Evolutionary conservation across 2,113 vertebrate genomes (phyloP).

Genomic region (Andinoacara biseriatus): DNA sequence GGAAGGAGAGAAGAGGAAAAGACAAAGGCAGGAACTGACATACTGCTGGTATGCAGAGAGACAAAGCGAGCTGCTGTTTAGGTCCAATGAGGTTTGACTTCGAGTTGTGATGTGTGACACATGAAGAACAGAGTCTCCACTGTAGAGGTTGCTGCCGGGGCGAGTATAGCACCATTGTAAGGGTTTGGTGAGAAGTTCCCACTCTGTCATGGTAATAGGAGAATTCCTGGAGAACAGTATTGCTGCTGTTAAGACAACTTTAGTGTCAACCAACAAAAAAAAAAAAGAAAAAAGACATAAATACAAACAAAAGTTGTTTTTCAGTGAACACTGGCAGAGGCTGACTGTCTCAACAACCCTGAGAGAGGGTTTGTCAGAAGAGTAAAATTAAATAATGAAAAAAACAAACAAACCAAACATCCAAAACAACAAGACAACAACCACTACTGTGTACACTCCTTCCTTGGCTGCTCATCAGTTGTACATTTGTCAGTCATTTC

Average conservation of each 20-base stretch:
- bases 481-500: conserved; percentile 99
- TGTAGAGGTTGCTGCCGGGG: conserved; percentile 75
- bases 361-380: conserved; percentile 77
- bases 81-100: conserved; percentile 91
- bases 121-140: conserved; percentile 85
- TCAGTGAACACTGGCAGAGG: conserved; percentile 87
- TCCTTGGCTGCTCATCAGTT: conserved; percentile 96
- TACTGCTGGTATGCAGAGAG: conserved; percentile 63
- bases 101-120: conserved; percentile 77
- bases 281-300: conserved; percentile 76
- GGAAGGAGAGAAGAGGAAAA: conserved; percentile 13
- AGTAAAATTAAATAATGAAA: conserved; percentile 78
- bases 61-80: conserved; percentile 74
- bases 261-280: conserved; percentile 81
- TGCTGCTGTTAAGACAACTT: conserved; percentile 88
- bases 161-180: conserved; percentile 80
- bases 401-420: conserved; percentile 21
- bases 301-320: conserved; percentile 77
- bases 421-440: conserved; percentile 38
- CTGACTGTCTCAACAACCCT: conserved; percentile 84
- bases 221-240: conserved; percentile 84
- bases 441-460: conserved; percentile 89
- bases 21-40: conserved; percentile 77
- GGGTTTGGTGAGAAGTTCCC: conserved; percentile 75
- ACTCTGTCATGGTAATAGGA: conserved; percentile 74